Percentiles rank a stretch among this genome's conserved stretches.
Conservation (phyloP, 2,113 vertebrate genomes). For the Scartelaos histophorus region DNA sequence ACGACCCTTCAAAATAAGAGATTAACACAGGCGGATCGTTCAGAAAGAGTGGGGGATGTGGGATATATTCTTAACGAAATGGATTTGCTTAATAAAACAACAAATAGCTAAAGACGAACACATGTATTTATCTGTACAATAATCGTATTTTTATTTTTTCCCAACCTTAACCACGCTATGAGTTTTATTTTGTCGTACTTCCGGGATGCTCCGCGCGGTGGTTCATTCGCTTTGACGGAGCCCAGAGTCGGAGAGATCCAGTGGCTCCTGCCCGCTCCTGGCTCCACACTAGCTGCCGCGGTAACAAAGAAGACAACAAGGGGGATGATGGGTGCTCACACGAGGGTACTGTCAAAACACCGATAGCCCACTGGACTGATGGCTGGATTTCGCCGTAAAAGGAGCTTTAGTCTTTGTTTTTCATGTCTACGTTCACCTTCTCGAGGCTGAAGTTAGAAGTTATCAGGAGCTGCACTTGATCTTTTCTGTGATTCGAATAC, state of each 20-base stretch:
- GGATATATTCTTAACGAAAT: not conserved
- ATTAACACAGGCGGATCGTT: not conserved
- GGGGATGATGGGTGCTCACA: conserved; percentile 39
- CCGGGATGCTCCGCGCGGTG: not conserved
- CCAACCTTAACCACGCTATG: not conserved
- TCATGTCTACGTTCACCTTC: not conserved
- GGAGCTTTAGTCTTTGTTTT: not conserved
- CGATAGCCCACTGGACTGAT: conserved; percentile 14
- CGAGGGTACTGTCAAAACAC: conserved; percentile 25
- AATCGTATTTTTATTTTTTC: not conserved
- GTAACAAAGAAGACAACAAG: conserved; percentile 68
- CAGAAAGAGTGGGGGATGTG: not conserved
- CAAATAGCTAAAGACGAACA: not conserved
- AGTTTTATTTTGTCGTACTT: conserved; percentile 46
- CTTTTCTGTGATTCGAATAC: not conserved
- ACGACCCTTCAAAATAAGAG: not conserved
- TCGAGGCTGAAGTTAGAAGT: not conserved
- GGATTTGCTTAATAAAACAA: not conserved
- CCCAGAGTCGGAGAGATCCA: not conserved
- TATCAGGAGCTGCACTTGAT: not conserved
- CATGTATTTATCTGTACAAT: not conserved
- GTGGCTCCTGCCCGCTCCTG: conserved; percentile 13
- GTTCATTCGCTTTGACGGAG: not conserved
- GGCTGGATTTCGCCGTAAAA: not conserved
- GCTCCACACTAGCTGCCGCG: conserved; percentile 18